Evolutionary conservation across 1,140 invertebrate species (phyloP), one percentile per base, ranked within the genome.

Genomic region (Heliconius congener): DNA sequence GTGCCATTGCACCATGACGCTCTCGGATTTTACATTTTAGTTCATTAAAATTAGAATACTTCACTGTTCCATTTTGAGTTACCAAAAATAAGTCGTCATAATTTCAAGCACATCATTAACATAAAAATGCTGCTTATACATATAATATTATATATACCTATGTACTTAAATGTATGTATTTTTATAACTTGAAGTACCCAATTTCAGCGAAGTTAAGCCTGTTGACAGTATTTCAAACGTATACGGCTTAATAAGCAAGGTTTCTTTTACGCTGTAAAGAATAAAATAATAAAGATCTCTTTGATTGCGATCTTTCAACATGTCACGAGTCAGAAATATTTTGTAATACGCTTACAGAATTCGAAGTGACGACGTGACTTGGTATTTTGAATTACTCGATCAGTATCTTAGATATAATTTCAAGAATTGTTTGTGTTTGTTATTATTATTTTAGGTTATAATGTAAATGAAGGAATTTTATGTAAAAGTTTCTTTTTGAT

Each of bases 191-290:
- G 60, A 66, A 66, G 60, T 66, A 30, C 60, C 27, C 60, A 66
- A 66, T 66, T 66, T 66, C 60, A 66, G 60, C 30, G 11, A 30
- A 66, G 60, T 66, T 66, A 66, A 66, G 60, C 60, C 1, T 30
- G 60, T 66, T 66, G 60, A 66, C 60, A 16, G 30, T 30, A 66
- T 66, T 66, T 16, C 13, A 66, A 66, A 30, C 60, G 27, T 66
- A 66, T 55, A 73, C 71, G 71, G 23, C 50, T 34, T 57, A 77
- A 72, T 72, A 72, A 50, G 16, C 34, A n/a, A 57, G 76, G 76
- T 77, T 77, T 77, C 71, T 77, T 77, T 72, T 71, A 77, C 50
- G 34, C 57, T 73, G 30, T 77, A 30, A 72, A 70, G 76, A 30
- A 73, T 46, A 46, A 46, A 46, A 46, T 46, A 16, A 46, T 46